Percentiles rank a stretch among this genome's conserved stretches.
Evolutionary conservation across 2,797 vertebrate genomes (phyloP).

Genomic region (Oreonectes daqikongensis): DNA sequence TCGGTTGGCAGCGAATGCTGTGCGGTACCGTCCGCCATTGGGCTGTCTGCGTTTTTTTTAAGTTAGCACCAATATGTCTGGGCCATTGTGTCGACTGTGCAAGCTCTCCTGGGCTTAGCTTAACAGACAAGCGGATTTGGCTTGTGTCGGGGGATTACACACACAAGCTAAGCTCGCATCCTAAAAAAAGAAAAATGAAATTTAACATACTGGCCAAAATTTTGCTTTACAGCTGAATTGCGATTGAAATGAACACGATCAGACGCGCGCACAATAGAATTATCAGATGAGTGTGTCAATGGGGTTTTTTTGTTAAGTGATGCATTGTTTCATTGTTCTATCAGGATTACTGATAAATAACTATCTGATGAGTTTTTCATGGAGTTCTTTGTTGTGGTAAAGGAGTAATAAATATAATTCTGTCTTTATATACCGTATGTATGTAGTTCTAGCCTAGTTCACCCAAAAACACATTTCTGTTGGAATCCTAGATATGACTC

Average conservation of each 20-base stretch:
- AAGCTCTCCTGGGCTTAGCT: conserved; percentile 58
- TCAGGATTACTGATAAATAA: background rate
- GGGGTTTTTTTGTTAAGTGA: background rate
- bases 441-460: no score
- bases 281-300: background rate
- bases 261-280: conserved; percentile 5
- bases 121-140: conserved; percentile 60
- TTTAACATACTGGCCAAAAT: conserved; percentile 17
- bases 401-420: background rate
- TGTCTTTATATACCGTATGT: background rate
- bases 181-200: conserved; percentile 33
- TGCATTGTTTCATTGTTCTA: background rate
- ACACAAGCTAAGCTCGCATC: conserved; percentile 48
- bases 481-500: no score
- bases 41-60: conserved; percentile 48
- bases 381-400: background rate
- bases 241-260: conserved; percentile 29
- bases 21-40: conserved; percentile 32
- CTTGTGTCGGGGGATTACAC: conserved; percentile 59
- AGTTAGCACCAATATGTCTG: conserved; percentile 56
- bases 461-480: no score
- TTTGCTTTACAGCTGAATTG: conserved; percentile 32
- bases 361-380: background rate
- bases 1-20: conserved; percentile 32
- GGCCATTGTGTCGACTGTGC: conserved; percentile 59